A percentile compares a stretch with the other conserved stretches of the same genome.
These are phyloP conservation scores for Pangasius sanitwongsei DNA, from an alignment of 2,797 vertebrate genomes.

Conservation along the genomic window DNA sequence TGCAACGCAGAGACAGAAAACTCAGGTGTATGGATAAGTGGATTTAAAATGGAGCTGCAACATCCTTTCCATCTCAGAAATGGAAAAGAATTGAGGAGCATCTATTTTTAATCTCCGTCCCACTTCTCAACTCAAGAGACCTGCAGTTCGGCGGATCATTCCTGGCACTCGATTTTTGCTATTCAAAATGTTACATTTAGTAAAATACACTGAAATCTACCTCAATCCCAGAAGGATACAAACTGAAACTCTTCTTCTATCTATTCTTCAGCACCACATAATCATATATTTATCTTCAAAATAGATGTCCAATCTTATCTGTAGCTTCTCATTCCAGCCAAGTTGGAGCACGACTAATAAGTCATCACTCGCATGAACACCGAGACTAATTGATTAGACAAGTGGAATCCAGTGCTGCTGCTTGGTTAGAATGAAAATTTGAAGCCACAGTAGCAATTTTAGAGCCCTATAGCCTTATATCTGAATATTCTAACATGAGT, in stretches of 20 bases:
- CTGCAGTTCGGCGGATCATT: constrained; percentile 33
- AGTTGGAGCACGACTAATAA: constrained; percentile 1
- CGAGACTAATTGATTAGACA: constrained; percentile 9
- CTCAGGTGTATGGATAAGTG: constrained; percentile 37
- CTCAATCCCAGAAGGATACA: neutral
- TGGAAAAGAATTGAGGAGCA: constrained; percentile 38
- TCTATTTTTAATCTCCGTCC: constrained; percentile 60
- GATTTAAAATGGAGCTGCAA: constrained; percentile 50
- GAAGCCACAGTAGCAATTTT: neutral
- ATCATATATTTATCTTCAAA: neutral
- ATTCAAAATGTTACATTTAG: neutral
- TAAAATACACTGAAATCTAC: neutral
- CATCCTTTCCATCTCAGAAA: constrained; percentile 42
- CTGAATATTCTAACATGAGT: neutral
- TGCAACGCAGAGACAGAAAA: neutral
- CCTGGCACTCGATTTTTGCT: neutral
- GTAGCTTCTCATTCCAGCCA: neutral
- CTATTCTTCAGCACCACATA: neutral
- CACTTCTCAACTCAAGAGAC: constrained; percentile 52
- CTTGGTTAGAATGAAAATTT: neutral
- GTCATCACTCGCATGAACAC: constrained; percentile 6
- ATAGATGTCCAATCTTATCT: constrained; percentile 1
- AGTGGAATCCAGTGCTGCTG: constrained; percentile 4
- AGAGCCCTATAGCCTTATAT: neutral
- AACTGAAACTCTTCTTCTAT: neutral